A percentile compares a stretch with the other conserved stretches of the same genome.
Conservation (phyloP, 2,113 vertebrate species). For the Mesitornis unicolor region DNA sequence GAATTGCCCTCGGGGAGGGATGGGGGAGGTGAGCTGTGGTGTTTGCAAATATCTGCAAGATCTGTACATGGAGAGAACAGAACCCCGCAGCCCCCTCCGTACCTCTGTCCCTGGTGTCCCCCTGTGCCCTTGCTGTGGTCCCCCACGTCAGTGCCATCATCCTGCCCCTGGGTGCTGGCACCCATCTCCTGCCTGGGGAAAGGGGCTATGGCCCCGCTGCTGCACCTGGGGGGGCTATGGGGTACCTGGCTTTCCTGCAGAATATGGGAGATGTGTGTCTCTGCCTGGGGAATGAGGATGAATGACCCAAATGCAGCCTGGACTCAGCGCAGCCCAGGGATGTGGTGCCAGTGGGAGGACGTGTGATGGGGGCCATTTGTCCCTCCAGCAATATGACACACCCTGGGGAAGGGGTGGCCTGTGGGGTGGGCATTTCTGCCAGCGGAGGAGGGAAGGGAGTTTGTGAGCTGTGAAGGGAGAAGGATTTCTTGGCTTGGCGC, state of each 20-base stretch:
- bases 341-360: accelerated
- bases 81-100: not conserved
- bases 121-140: accelerated
- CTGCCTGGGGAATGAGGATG: not conserved
- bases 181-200: not conserved
- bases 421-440: not conserved
- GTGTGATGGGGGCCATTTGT: not conserved
- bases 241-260: accelerated
- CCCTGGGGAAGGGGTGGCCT: not conserved
- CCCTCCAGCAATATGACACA: accelerated
- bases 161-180: not conserved
- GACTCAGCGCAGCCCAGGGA: accelerated
- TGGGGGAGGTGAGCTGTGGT: not conserved
- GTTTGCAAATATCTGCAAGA: not conserved
- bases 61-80: not conserved
- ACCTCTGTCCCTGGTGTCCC: not conserved
- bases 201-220: not conserved
- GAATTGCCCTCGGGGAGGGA: not conserved
- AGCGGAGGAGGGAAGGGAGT: not conserved
- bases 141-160: not conserved
- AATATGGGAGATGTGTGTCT: accelerated
- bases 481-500: slow-evolving; percentile 1
- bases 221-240: accelerated
- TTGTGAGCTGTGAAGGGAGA: not conserved
- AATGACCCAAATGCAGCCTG: not conserved